These are phyloP conservation scores for Myrmecophaga tridactyla DNA, from an alignment of 2,113 vertebrate genomes.

Conservation along the genomic window DNA sequence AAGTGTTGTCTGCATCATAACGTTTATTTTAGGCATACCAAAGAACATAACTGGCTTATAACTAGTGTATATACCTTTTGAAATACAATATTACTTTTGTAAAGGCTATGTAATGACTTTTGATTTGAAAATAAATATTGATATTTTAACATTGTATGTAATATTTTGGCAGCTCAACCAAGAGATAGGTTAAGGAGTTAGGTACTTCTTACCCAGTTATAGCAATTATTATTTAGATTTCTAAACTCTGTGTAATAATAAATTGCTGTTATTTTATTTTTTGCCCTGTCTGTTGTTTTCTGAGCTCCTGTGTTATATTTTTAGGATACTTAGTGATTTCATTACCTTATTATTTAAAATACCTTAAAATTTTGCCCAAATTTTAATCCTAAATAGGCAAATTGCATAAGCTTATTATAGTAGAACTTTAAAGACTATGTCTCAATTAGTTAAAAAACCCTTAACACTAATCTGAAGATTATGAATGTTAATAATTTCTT, in stretches of 20 bases:
- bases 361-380: neutral
- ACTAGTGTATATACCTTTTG: neutral
- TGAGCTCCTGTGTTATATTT: neutral
- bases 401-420: conserved; percentile 22
- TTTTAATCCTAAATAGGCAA: neutral
- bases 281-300: neutral
- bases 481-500: neutral
- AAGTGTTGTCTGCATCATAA: neutral
- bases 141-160: neutral
- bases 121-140: neutral
- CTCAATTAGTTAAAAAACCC: conserved; percentile 27
- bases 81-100: neutral
- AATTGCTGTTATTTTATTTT: neutral
- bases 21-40: conserved; percentile 22
- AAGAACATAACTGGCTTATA: neutral
- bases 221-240: conserved; percentile 5
- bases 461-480: conserved; percentile 54
- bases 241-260: neutral
- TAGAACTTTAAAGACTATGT: neutral
- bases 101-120: neutral
- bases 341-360: neutral
- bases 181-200: neutral
- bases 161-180: neutral
- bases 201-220: neutral
- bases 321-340: neutral